Conservation (phyloP, 2,113 vertebrate species). For the Gymnarchus niloticus region DNA sequence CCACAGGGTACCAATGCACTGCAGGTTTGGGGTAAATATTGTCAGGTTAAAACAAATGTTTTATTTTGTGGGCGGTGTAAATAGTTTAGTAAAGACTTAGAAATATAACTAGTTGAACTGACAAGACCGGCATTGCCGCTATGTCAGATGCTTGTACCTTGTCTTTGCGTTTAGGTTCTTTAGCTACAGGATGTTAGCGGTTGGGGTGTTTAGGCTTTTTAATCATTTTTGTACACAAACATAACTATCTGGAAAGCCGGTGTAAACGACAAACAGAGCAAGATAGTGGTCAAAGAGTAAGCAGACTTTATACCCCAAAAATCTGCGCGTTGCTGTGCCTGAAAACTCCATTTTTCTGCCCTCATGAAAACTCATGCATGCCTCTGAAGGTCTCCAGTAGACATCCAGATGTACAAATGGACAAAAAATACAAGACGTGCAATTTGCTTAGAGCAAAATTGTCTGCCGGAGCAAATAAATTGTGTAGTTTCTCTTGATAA, state of each 20-base stretch:
- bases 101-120: background rate
- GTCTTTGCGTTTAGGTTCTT: background rate
- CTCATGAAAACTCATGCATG: no score
- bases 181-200: no score
- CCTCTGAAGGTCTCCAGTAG: background rate
- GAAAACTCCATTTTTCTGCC: no score
- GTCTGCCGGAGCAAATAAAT: background rate
- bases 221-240: background rate
- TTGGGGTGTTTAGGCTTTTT: background rate
- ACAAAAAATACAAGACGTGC: background rate
- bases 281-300: background rate
- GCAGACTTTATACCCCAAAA: background rate
- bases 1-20: background rate
- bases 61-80: background rate
- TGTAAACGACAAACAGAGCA: background rate
- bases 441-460: no score
- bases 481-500: background rate
- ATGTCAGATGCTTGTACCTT: background rate
- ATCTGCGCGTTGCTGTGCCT: background rate
- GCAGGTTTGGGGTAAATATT: conserved; percentile 15
- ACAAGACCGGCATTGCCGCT: background rate
- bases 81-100: background rate
- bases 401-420: background rate
- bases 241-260: background rate
- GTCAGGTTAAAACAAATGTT: conserved; percentile 20